Base-by-base conservation (phyloP, 2,888 invertebrate species). In the Agriopis aurantiaria region DNA sequence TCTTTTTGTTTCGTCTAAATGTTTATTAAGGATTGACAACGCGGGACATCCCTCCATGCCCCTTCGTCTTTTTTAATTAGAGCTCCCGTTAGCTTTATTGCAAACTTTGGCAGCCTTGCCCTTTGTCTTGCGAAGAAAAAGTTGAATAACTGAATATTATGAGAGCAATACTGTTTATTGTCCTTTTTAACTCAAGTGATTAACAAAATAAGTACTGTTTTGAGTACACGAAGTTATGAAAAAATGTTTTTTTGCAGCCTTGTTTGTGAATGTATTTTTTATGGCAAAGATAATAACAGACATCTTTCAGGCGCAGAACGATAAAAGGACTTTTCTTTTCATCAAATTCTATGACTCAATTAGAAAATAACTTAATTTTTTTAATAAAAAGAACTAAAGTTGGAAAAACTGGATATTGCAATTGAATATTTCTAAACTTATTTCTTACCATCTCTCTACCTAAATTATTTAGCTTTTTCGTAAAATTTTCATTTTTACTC, bases 1-100 rank as follows among this genome's bases (percentile, higher is more conserved):
- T 78, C 79, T 84, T 85, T 85, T 83, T 80, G 83, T 82, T 80
- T 63, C 55, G 58, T 74, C 71, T 74, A 78, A 83, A 83, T 77
- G 81, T 78, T 81, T 82, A 80, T 79, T 80, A 76, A 78, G 81
- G 79, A 82, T 83, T 82, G 78, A 83, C 80, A 75, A 80, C 78
- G 80, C 77, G 75, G 76, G 75, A 77, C 73, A 77, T 79, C 81
- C 80, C 82, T 77, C 77, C 80, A 81, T 82, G 82, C 77, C 77
- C 75, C 80, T 75, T 79, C 72, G 75, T 71, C 75, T 74, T 75
- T 80, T 80, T 84, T 85, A 85, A 85, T 85, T 85, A 85, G 81
- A 82, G 76, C 76, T 76, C 79, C 81, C 80, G 79, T 81, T 79
- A 77, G 75, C 78, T 83, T 81, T 78, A 79, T 80, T 75, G 78